A percentile compares a stretch with the other conserved stretches of the same genome.
Evolutionary conservation across 1,140 invertebrate genomes (phyloP).

Genomic region (Pararge aegeria): DNA sequence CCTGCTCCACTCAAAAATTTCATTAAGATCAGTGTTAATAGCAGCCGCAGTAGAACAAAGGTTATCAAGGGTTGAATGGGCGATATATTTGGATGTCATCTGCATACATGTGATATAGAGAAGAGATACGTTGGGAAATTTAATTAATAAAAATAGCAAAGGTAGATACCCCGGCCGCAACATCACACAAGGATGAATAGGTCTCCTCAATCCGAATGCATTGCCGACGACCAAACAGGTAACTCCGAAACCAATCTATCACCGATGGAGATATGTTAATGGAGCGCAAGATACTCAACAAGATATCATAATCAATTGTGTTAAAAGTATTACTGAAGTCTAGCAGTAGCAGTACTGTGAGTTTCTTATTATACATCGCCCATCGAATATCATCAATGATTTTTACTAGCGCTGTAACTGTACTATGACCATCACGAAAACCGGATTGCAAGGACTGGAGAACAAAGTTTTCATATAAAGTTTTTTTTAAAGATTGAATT

Average conservation of each 20-base stretch:
- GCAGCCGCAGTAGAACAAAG: too few relatives aligned
- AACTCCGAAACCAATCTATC: slow-evolving; percentile 2
- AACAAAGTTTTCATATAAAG: background rate
- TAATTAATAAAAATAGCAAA: background rate
- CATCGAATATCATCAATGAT: slow-evolving; percentile 1
- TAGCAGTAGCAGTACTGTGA: background rate
- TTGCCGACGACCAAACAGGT: slow-evolving; percentile 1
- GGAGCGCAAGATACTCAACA: background rate
- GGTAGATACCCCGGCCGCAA: background rate
- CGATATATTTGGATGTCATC: too few relatives aligned
- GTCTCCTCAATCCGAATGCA: background rate
- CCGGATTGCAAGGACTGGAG: slow-evolving; percentile 4
- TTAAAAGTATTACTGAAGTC: too few relatives aligned
- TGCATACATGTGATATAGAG: too few relatives aligned
- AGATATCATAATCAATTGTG: too few relatives aligned
- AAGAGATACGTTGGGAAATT: background rate
- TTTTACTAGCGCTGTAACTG: slow-evolving; percentile 4
- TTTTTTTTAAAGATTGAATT: background rate
- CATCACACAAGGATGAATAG: background rate
- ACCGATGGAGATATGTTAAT: slow-evolving; percentile 2
- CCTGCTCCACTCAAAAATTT: too few relatives aligned
- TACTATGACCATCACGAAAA: slow-evolving; percentile 12
- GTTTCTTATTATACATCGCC: slow-evolving; percentile 5
- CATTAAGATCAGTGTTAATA: too few relatives aligned
- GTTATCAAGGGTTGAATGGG: too few relatives aligned